Evolutionary conservation across 2,797 vertebrate genomes (phyloP), one percentile per base, ranked within the genome.

Genomic region (Falco naumanni): DNA sequence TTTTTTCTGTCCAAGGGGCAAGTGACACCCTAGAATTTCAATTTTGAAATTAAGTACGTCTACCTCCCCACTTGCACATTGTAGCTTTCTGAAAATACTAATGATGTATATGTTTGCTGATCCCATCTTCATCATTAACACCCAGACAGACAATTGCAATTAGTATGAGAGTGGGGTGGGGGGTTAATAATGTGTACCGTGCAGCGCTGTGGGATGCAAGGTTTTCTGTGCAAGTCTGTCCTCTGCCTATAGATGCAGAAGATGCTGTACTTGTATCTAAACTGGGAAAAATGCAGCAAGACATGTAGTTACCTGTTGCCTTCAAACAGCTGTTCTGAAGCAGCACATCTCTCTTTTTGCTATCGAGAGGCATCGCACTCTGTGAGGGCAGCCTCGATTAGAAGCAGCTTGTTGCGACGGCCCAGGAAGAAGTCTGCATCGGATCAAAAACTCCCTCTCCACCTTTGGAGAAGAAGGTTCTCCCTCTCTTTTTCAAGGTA

Each of bases 381-480:
- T 18, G 78, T 0, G 1, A 94, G 84, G 59, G 68, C 71, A 95
- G 65, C 68, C 90, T 83, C 47, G 0, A n/a, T 80, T 69, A 86
- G 84, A 74, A 89, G 81, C 59, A 59, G 68, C 84, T 80, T 81
- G 54, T 93, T 86, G 90, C 87, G 90, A 63, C 80, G 93, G 80
- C 85, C 92, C 15, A 45, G 65, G 59, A 54, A 95, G 64, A 95
- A 72, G 74, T 13, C 65, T 86, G 34, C 26, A 21, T 17, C 1
- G 0, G 59, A 96, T 76, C 77, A 84, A 90, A 91, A 87, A 26
- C 41, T 82, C 72, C 45, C 43, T 11, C 69, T 84, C 47, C 81
- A 48, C 31, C 85, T 86, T 64, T 91, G 65, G 71, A 91, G 85
- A 84, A 65, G 78, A 71, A 63, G 78, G 56, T 50, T 89, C 34